A percentile compares a stretch with the other conserved stretches of the same genome.
Conservation (phyloP, 2,113 vertebrate species). For the Lophius piscatorius region DNA sequence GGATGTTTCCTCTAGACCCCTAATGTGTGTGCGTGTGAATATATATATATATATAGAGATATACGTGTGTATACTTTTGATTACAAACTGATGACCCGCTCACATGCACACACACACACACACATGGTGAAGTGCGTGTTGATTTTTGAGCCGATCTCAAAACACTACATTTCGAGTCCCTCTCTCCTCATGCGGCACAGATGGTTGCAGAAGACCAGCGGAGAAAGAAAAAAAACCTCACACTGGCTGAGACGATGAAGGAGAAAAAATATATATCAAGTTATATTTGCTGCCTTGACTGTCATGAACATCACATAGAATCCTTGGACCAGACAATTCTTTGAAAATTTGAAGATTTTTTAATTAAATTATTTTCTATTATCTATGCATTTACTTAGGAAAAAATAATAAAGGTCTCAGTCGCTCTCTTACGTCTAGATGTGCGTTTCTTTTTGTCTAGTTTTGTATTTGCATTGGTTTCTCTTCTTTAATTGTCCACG, state of each 20-base stretch:
- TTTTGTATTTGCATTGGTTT: slow-evolving; percentile 77
- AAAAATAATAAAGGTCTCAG: slow-evolving; percentile 76
- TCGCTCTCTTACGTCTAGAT: slow-evolving; percentile 78
- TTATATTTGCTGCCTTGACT: slow-evolving; percentile 74
- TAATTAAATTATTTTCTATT: slow-evolving; percentile 62
- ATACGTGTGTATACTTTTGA: slow-evolving; percentile 46
- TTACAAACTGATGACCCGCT: slow-evolving; percentile 64
- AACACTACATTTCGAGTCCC: slow-evolving; percentile 61
- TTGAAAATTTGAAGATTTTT: slow-evolving; percentile 7
- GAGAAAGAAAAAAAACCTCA: slow-evolving; percentile 55
- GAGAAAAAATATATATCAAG: slow-evolving; percentile 24
- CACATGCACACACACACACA: slow-evolving; percentile 58
- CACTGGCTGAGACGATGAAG: slow-evolving; percentile 59
- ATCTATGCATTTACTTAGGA: slow-evolving; percentile 74
- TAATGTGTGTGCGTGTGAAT: slow-evolving; percentile 31
- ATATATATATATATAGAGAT: neutral
- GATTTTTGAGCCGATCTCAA: slow-evolving; percentile 66
- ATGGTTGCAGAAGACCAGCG: slow-evolving; percentile 63
- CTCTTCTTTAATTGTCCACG: slow-evolving; percentile 73
- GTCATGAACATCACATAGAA: slow-evolving; percentile 74
- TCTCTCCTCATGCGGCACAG: slow-evolving; percentile 74
- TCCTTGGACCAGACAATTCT: slow-evolving; percentile 76
- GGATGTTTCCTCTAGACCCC: slow-evolving; percentile 62
- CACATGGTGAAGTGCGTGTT: slow-evolving; percentile 46
- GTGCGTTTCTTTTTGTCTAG: slow-evolving; percentile 64